Evolutionary conservation across 53 echinoderm and acorn worm species (phyloP).

Genomic region (Luidia sarsii): DNA sequence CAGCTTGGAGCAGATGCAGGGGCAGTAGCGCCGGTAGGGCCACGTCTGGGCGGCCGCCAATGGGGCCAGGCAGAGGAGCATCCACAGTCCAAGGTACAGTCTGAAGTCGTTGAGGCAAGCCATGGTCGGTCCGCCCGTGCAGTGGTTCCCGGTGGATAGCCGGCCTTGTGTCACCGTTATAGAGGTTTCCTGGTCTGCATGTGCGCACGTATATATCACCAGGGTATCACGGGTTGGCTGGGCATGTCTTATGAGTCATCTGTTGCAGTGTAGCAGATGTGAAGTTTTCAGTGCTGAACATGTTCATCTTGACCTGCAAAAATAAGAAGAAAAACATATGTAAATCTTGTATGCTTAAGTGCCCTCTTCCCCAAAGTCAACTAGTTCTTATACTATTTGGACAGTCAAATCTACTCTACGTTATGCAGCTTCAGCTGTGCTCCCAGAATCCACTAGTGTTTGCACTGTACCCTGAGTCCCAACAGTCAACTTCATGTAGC

Average conservation of each 20-base stretch:
- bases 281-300: not conserved
- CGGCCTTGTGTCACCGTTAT: not conserved
- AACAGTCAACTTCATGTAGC: too few relatives aligned
- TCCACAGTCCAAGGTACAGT: conserved; percentile 5
- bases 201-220: not conserved
- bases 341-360: too few relatives aligned
- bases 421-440: too few relatives aligned
- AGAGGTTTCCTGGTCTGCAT: conserved; percentile 10
- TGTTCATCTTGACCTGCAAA: not conserved
- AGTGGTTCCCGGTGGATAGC: too few relatives aligned
- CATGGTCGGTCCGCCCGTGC: conserved; percentile 21
- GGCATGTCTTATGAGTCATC: conserved; percentile 13
- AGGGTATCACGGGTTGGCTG: too few relatives aligned
- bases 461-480: too few relatives aligned
- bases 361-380: too few relatives aligned
- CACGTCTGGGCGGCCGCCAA: conserved; percentile 22
- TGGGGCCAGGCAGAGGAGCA: conserved; percentile 14
- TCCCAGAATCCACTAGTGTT: too few relatives aligned
- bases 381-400: too few relatives aligned
- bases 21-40: conserved; percentile 58
- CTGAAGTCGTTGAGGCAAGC: not conserved
- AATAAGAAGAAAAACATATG: not conserved
- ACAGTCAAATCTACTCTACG: too few relatives aligned
- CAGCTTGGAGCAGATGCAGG: conserved; percentile 63
- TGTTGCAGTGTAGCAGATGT: not conserved